A percentile compares a stretch with the other conserved stretches of the same genome.
Evolutionary conservation across 2,797 vertebrate genomes (phyloP).

Genomic region (Clamator glandarius): DNA sequence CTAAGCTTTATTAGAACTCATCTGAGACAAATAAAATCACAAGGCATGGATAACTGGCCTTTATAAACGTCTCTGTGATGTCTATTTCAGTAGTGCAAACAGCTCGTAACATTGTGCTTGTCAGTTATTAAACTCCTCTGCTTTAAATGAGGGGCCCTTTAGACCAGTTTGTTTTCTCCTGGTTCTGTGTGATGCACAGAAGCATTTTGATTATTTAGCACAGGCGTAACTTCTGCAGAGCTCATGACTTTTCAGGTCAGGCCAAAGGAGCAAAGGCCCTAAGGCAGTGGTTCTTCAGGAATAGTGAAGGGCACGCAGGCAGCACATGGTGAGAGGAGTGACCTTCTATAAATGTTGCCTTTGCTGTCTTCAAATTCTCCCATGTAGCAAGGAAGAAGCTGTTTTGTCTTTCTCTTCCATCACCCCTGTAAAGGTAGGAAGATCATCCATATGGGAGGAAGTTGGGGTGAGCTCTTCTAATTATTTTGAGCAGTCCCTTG

Average conservation of each 20-base stretch:
- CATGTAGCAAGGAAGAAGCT: not conserved
- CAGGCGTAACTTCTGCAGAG: not conserved
- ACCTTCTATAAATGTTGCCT: not conserved
- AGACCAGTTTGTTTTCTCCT: not conserved
- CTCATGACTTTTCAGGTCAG: not conserved
- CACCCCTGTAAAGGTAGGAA: not conserved
- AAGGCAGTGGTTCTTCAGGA: not conserved
- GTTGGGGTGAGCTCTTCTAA: not conserved
- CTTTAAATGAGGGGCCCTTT: not conserved
- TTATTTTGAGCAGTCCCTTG: not conserved
- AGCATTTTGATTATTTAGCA: not conserved
- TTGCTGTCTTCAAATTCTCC: not conserved
- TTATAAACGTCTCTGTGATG: fast-evolving
- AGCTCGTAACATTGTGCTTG: fast-evolving
- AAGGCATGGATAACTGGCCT: not conserved
- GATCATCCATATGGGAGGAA: not conserved
- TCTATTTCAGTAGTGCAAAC: not conserved
- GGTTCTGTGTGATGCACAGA: fast-evolving
- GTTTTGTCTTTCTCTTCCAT: not conserved
- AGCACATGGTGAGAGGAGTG: not conserved
- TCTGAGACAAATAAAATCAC: not conserved
- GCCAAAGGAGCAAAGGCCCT: not conserved
- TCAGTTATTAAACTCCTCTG: not conserved
- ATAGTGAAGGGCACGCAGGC: not conserved
- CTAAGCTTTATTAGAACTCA: not conserved